phyloP scores from a whole-genome alignment of 2,888 invertebrate species.

The Noctua comes region DNA sequence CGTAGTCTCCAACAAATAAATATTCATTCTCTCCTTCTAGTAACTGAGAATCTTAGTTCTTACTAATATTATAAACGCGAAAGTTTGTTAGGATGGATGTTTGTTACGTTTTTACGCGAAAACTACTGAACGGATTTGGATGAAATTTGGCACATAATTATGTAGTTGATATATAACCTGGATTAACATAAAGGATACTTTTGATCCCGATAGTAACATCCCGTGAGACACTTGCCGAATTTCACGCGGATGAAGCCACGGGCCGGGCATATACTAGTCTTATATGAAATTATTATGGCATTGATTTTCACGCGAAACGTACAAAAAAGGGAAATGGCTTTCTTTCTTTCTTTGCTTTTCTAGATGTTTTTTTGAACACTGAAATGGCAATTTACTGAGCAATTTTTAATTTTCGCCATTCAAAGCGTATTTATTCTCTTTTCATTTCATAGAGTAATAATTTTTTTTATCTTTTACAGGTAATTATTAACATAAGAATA shows the following conservation, averaged over 20 bases:
- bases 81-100: no score
- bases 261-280: no score
- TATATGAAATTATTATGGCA: neutral
- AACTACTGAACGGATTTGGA: no score
- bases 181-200: no score
- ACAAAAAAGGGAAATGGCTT: neutral
- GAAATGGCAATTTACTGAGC: neutral
- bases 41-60: neutral
- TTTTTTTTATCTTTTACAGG: slow-evolving; percentile 36
- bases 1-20: neutral
- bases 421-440: neutral
- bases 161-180: no score
- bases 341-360: neutral
- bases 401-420: neutral
- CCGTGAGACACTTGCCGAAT: no score
- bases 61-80: no score
- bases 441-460: neutral
- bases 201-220: no score
- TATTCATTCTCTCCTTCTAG: neutral
- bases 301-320: neutral
- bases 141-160: no score
- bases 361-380: neutral
- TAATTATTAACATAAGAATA: slow-evolving; percentile 13
- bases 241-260: no score
- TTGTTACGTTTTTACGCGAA: no score